These are phyloP conservation scores for Netelia virgata DNA, from an alignment of 2,888 invertebrate species.

Conservation along the genomic window DNA sequence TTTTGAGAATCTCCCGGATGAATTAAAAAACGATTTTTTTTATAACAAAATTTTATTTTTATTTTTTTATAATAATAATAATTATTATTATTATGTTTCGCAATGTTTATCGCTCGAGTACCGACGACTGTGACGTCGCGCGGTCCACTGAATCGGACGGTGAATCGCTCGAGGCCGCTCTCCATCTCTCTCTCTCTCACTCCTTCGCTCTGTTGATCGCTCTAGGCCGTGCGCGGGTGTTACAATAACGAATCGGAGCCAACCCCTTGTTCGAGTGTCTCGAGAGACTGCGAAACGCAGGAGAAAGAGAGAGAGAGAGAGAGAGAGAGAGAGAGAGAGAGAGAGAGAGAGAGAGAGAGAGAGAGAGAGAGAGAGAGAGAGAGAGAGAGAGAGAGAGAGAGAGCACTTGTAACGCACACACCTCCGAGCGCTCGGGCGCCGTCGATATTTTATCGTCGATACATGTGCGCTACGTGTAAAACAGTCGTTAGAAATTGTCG, in stretches of 20 bases:
- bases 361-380: too few relatives aligned
- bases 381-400: too few relatives aligned
- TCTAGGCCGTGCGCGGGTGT: slow-evolving; percentile 10
- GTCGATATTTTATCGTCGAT: slow-evolving; percentile 28
- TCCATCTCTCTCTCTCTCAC: not conserved
- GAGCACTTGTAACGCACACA: not conserved
- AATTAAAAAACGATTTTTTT: too few relatives aligned
- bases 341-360: too few relatives aligned
- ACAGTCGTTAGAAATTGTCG: slow-evolving; percentile 17
- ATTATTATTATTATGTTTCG: not conserved
- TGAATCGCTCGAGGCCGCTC: slow-evolving; percentile 32
- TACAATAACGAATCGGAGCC: not conserved
- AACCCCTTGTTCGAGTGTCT: not conserved
- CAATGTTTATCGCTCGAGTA: slow-evolving; percentile 26
- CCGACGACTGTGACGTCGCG: slow-evolving; percentile 47
- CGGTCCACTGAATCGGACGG: slow-evolving; percentile 53
- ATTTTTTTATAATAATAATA: not conserved
- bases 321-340: too few relatives aligned
- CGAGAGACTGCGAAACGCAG: not conserved
- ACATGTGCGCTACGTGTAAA: not conserved
- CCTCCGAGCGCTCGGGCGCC: not conserved
- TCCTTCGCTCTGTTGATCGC: not conserved
- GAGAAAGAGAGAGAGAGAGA: too few relatives aligned
- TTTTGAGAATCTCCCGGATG: too few relatives aligned
- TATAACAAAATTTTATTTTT: too few relatives aligned